Conservation (phyloP, 2,888 invertebrate species). For the Hedychridium roseum region DNA sequence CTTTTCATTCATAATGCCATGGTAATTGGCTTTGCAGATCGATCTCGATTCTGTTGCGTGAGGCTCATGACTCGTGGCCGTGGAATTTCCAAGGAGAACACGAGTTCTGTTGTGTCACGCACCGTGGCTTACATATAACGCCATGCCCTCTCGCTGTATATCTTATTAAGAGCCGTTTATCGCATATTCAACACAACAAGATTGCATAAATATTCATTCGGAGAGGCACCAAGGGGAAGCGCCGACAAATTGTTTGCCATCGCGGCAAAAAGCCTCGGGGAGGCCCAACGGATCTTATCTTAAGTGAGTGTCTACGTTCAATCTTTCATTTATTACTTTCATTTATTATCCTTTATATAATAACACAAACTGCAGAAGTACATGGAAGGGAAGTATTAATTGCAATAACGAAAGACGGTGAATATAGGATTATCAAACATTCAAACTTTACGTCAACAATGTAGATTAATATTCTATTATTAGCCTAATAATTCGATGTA, state of each 20-base stretch:
- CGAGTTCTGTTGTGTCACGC: no score
- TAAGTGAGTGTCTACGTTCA: not conserved
- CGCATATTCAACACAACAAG: constrained; percentile 14
- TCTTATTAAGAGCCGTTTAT: not conserved
- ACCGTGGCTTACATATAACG: no score
- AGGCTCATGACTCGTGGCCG: no score
- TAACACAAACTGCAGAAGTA: no score
- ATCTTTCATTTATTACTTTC: not conserved
- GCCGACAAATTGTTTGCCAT: not conserved
- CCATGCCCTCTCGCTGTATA: not conserved
- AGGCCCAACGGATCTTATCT: no score
- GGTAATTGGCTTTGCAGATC: constrained; percentile 7
- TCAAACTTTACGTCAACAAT: no score
- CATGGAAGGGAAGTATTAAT: no score
- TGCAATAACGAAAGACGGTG: no score
- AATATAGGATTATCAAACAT: no score
- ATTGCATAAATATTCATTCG: constrained; percentile 28
- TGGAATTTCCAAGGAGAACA: no score
- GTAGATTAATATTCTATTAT: no score
- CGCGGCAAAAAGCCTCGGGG: not conserved
- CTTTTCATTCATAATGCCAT: not conserved
- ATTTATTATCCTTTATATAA: not conserved
- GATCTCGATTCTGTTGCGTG: constrained; percentile 1
- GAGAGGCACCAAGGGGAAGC: not conserved
- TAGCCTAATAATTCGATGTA: no score